Evolutionary conservation across 2,888 invertebrate species (phyloP), one percentile per base, ranked within the genome.

Genomic region (Pterobdella sp.): DNA sequence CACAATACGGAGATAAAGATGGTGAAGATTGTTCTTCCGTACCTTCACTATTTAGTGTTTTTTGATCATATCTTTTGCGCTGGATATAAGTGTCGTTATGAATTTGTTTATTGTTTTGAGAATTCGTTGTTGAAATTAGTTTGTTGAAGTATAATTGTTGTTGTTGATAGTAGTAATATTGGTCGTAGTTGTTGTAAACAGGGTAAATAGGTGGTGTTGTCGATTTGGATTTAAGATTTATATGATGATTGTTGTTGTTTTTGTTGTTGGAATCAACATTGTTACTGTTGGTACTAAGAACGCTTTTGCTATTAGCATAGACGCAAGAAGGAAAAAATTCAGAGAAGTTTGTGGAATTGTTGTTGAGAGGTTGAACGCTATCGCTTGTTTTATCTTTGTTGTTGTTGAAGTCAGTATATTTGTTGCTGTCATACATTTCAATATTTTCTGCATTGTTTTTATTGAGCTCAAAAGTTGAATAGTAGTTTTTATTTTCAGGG

Each of bases 21-120:
- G 71, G 35, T 1, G 60, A 60, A 1, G 71, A 35, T n/a, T 63
- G 49, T 35, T 71, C 71, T 32, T 71, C 71, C 56, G n/a, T 56
- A 10, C 32, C 29, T 56, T 60, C 71, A 26, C 36, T 63, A 32
- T 34, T 60, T 35, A 60, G 60, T 2, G 7, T 71, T 52, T 71
- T 71, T 34, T 42, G 71, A n/a, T 60, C 65, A 34, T n/a, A 56
- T 56, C 60, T 4, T n/a, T 56, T 56, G 60, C 26, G 4, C n/a
- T 56, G 60, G 60, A 26, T 26, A n/a, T 56, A 26, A 26, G 18
- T 56, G 60, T 56, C 4, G 60, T 56, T 18, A 42, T 7, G 42
- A 42, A n/a, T n/a, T n/a, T 56, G 60, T 56, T 22, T 56, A n/a
- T 56, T 56, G 7, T 4, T 3, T 4, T 22, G n/a, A 56, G 7